Base-by-base conservation (phyloP, 2,113 vertebrate species). In the Lasiurus cinereus region DNA sequence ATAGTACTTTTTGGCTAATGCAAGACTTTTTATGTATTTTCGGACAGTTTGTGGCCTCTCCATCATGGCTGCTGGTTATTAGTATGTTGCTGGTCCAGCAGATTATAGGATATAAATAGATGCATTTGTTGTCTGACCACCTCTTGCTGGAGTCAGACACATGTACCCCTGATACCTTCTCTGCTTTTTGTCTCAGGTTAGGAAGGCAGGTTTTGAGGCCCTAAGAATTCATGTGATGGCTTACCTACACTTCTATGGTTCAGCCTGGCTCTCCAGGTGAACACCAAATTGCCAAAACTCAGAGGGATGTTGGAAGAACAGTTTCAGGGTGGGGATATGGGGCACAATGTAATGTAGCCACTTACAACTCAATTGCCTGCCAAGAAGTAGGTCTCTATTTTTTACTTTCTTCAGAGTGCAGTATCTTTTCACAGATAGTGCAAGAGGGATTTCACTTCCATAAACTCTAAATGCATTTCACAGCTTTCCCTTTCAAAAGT, bases 71-170 rank as follows among this genome's bases (percentile, higher is more conserved):
- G 39, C 22, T 84, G 46, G 83, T 93, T 95, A 93, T 93, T 97
- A 88, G 59, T 31, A 78, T 69, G 73, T 50, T 94, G 92, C 78
- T 94, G 64, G 56, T 50, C 93, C 50, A 83, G 94, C 82, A 92
- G 77, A 92, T 94, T 94, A 90, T 33, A 88, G 13, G 73, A 90
- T 96, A 95, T 90, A 95, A 96, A 95, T 95, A 95, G 85, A 59
- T 78, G 33, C 66, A 96, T 78, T 90, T 94, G 94, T 90, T 88
- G 77, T 95, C 85, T 85, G 78, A 90, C 67, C 73, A 33, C 67
- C 39, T 84, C 82, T 83, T 87, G 84, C 80, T 90, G 31, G 62
- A 84, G 92, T 83, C 83, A 67, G 94, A 33, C 80, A 89, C 88
- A 73, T 83, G 86, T 64, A 84, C 31, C 8, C 22, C 13, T 56